A percentile compares a stretch with the other conserved stretches of the same genome.
These are phyloP conservation scores for Pangasianodon gigas DNA, from an alignment of 2,113 vertebrate genomes.

Conservation along the genomic window DNA sequence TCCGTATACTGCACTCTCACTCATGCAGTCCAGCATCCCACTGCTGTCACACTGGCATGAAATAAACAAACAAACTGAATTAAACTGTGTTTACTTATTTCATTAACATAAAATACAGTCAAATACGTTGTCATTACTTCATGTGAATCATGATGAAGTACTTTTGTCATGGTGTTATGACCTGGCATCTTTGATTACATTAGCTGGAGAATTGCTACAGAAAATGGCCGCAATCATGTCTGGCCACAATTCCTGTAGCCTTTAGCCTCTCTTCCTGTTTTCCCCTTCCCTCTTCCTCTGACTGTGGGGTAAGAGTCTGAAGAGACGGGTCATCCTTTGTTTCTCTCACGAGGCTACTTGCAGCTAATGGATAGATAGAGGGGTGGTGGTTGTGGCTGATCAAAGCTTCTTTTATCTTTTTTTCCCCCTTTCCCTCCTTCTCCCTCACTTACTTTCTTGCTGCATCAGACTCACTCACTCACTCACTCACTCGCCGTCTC, in stretches of 20 bases:
- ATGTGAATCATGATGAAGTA: background rate
- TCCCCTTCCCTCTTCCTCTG: background rate
- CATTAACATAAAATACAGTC: constrained; percentile 32
- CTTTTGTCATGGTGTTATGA: background rate
- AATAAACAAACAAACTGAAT: constrained; percentile 39
- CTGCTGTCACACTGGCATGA: constrained; percentile 18
- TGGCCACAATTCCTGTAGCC: background rate
- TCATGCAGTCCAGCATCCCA: constrained; percentile 27
- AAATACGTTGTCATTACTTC: background rate
- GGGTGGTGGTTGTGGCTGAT: constrained; percentile 33
- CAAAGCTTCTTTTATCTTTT: constrained; percentile 45
- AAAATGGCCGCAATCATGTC: background rate
- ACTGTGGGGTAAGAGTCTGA: constrained; percentile 14
- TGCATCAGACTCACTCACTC: constrained; percentile 27
- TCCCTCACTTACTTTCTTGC: constrained; percentile 4
- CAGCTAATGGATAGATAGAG: constrained; percentile 41
- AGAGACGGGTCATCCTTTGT: constrained; percentile 18
- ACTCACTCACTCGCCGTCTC: background rate
- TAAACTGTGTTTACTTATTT: constrained; percentile 30
- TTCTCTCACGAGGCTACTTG: constrained; percentile 21
- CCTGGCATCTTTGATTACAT: background rate
- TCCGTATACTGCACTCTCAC: constrained; percentile 16
- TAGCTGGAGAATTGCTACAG: background rate
- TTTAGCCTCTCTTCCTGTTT: constrained; percentile 4
- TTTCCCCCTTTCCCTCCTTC: background rate